Conservation (phyloP, 2,888 invertebrate species). For the Aphidoletes aphidimyza region DNA sequence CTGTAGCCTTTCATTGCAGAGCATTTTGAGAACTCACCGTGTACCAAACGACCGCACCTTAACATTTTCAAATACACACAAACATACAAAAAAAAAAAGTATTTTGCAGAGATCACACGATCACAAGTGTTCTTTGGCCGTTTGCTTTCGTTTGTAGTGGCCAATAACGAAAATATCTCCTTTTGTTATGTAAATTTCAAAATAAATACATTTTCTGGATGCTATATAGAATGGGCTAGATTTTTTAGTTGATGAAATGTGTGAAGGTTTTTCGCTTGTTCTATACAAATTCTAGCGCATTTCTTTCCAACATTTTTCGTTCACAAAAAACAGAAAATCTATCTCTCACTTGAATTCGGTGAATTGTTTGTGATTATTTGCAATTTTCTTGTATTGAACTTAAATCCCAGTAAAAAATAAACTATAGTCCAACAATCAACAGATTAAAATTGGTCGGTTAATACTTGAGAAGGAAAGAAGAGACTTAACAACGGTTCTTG, state of each 20-base stretch:
- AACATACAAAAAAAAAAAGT: not conserved
- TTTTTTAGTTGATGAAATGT: too few relatives aligned
- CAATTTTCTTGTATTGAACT: not conserved
- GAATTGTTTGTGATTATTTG: not conserved
- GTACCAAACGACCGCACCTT: slow-evolving; percentile 27
- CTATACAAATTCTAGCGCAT: too few relatives aligned
- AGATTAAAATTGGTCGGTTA: not conserved
- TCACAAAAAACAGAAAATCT: not conserved
- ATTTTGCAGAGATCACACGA: not conserved
- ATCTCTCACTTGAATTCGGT: not conserved
- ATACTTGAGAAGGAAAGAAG: not conserved
- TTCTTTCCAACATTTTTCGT: not conserved
- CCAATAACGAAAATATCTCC: not conserved
- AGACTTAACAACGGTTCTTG: not conserved
- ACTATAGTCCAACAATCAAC: slow-evolving; percentile 24
- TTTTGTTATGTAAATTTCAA: slow-evolving; percentile 20
- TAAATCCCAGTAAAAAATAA: not conserved
- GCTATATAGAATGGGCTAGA: too few relatives aligned
- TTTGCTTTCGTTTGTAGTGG: not conserved
- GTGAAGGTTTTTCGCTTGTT: slow-evolving; percentile 14
- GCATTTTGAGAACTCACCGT: slow-evolving; percentile 1
- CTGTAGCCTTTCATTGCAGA: not conserved
- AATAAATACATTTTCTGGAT: slow-evolving; percentile 13
- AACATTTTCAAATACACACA: too few relatives aligned
- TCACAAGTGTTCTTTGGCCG: not conserved